phyloP scores from a whole-genome alignment of 2,888 invertebrate species.

The Caenorhabditis sulstoni region DNA sequence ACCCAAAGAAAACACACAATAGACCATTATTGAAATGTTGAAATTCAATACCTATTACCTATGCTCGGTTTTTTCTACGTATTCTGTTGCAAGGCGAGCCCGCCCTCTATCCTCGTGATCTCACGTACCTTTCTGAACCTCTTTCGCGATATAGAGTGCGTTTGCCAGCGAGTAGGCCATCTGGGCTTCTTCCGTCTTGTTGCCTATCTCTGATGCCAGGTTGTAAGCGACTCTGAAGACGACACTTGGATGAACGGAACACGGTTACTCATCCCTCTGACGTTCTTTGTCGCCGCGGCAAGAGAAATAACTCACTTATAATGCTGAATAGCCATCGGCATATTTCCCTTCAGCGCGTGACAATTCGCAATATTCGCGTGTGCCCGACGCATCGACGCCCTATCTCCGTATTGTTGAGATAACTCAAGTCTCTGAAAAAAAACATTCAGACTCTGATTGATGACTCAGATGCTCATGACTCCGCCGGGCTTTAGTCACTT shows the following conservation, averaged over 20 bases:
- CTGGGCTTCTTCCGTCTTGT: constrained; percentile 54
- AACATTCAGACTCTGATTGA: not conserved
- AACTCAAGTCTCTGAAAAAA: constrained; percentile 62
- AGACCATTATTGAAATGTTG: constrained; percentile 36
- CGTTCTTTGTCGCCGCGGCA: constrained; percentile 10
- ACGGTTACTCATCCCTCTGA: constrained; percentile 16
- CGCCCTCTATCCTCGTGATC: constrained; percentile 14
- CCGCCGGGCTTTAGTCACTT: constrained; percentile 19
- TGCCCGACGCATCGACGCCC: constrained; percentile 56
- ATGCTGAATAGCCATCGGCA: constrained; percentile 60
- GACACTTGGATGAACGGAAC: too few relatives aligned
- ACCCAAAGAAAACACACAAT: not conserved
- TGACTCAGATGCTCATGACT: constrained; percentile 31
- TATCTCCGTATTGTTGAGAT: constrained; percentile 62
- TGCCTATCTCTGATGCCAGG: constrained; percentile 50
- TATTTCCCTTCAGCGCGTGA: constrained; percentile 57
- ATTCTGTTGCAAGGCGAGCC: constrained; percentile 11
- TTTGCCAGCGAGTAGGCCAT: constrained; percentile 62
- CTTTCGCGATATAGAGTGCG: constrained; percentile 58
- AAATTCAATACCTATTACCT: constrained; percentile 52
- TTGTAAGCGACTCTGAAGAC: constrained; percentile 53
- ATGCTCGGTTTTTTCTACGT: constrained; percentile 10
- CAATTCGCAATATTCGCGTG: constrained; percentile 63
- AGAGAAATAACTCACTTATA: constrained; percentile 50
- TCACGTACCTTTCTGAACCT: constrained; percentile 55